Evolutionary conservation across 2,888 invertebrate species (phyloP).

Genomic region (Euproctis similis): DNA sequence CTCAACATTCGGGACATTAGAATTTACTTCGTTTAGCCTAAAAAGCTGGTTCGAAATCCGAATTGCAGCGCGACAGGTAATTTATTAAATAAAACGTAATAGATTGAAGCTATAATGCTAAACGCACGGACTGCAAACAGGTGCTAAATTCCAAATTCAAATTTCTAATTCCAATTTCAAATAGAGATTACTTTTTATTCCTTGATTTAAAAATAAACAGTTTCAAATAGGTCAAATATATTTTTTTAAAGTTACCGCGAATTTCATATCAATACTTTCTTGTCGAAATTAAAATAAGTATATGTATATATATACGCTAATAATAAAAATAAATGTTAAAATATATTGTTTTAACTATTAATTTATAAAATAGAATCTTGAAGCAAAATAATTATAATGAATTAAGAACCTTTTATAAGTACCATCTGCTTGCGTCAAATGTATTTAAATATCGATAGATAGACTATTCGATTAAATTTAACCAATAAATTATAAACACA

Average conservation of each 20-base stretch:
- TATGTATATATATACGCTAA: constrained; percentile 19
- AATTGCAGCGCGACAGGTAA: too few relatives aligned
- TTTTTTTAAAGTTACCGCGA: too few relatives aligned
- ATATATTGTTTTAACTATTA: constrained; percentile 23
- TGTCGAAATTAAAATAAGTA: too few relatives aligned
- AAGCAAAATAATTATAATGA: constrained; percentile 28
- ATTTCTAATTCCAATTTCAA: too few relatives aligned
- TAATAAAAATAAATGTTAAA: constrained; percentile 22
- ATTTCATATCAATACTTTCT: too few relatives aligned
- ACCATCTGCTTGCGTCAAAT: constrained; percentile 25
- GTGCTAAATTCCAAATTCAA: constrained; percentile 14
- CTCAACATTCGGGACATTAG: constrained; percentile 8
- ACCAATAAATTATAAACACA: too few relatives aligned
- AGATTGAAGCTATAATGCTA: constrained; percentile 8
- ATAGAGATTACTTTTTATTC: too few relatives aligned
- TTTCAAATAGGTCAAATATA: too few relatives aligned
- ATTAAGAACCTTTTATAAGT: constrained; percentile 31
- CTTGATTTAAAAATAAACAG: too few relatives aligned
- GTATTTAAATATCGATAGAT: constrained; percentile 19
- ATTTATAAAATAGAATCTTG: constrained; percentile 26
- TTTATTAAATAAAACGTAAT: too few relatives aligned
- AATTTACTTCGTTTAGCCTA: constrained; percentile 10
- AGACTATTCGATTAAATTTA: constrained; percentile 17
- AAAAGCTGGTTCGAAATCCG: too few relatives aligned
- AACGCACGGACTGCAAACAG: constrained; percentile 14